Percentiles rank a stretch among this genome's conserved stretches.
phyloP scores from a whole-genome alignment of 2,113 vertebrate genomes.

The Coracopsis vasa region DNA sequence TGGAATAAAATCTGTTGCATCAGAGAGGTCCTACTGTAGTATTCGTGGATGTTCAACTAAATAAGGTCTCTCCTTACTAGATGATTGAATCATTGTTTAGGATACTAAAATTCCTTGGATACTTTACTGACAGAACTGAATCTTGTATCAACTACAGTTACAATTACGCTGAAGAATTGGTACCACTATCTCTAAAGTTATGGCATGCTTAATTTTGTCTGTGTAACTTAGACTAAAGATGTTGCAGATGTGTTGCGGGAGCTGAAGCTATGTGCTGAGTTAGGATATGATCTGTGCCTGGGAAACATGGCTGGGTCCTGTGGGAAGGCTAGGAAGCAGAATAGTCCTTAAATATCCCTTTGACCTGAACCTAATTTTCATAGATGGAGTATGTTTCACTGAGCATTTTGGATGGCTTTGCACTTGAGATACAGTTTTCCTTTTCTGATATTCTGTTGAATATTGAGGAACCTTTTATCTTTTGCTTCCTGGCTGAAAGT shows the following conservation, averaged over 20 bases:
- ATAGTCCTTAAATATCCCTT: background rate
- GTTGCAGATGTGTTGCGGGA: background rate
- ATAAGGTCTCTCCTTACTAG: background rate
- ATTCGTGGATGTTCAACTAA: background rate
- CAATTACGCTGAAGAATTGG: background rate
- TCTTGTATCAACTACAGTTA: background rate
- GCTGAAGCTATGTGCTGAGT: background rate
- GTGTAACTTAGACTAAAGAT: background rate
- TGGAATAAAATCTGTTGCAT: background rate
- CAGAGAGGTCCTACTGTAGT: background rate
- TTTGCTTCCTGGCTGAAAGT: slow-evolving; percentile 25
- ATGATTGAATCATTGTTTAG: background rate
- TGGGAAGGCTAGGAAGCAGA: background rate
- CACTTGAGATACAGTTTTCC: background rate
- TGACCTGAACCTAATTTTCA: slow-evolving; percentile 12
- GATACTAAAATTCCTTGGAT: background rate
- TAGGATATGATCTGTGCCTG: background rate
- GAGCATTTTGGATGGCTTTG: background rate
- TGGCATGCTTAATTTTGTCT: background rate
- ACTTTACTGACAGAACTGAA: background rate
- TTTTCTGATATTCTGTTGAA: background rate
- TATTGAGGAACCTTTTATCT: slow-evolving; percentile 18
- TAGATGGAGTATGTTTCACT: background rate
- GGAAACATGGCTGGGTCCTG: background rate
- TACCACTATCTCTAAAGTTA: background rate